Evolutionary conservation across 2,888 invertebrate genomes (phyloP).

Genomic region (Anagyrus pseudococci): DNA sequence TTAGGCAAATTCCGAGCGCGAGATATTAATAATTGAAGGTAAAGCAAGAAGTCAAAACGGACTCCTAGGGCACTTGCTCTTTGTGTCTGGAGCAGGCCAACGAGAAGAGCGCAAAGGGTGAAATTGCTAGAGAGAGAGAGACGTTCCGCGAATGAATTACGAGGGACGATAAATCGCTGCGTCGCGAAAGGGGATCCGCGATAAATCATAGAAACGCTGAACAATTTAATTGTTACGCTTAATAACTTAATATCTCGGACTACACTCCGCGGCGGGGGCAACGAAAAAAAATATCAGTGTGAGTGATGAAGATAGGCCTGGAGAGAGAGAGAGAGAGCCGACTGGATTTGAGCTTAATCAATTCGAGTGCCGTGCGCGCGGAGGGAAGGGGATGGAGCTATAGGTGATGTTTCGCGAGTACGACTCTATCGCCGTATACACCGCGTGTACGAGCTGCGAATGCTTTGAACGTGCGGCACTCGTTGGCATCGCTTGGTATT

Average conservation of each 20-base stretch:
- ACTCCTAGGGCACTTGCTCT: not conserved
- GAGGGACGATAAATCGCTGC: constrained; percentile 7
- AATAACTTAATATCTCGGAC: not conserved
- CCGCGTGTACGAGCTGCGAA: not conserved
- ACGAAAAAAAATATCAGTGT: not conserved
- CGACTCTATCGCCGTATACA: not conserved
- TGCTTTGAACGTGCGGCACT: not conserved
- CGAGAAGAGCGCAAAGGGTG: not conserved
- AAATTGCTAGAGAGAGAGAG: too few relatives aligned
- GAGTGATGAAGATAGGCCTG: not conserved
- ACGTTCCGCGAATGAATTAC: too few relatives aligned
- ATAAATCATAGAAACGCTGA: constrained; percentile 18
- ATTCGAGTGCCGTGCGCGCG: not conserved
- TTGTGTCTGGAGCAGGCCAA: not conserved
- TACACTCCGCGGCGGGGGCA: not conserved
- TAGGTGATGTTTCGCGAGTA: not conserved
- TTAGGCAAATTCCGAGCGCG: not conserved
- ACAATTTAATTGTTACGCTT: constrained; percentile 16
- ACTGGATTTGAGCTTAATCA: too few relatives aligned
- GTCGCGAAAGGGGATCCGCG: not conserved
- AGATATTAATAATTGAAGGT: not conserved
- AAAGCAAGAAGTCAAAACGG: not conserved
- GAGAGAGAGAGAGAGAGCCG: not conserved
- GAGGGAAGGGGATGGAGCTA: not conserved
- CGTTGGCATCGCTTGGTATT: not conserved